Conservation (phyloP, 2,113 vertebrate species). For the mouse (Mus musculus) region GRCm39 chr10:93418501-93419000, state of each 20-base stretch:
- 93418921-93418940: constrained; percentile 36
- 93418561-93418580: neutral
- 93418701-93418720: constrained; percentile 21
- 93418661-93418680: neutral
- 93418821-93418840: constrained; percentile 16
- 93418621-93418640: neutral
- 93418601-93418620: constrained; percentile 20
- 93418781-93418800: constrained; percentile 26
- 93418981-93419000: neutral
- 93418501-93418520: neutral
- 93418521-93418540: neutral
- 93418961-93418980: constrained; percentile 32
- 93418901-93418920: constrained; percentile 40
- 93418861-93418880: constrained; percentile 1
- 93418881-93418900: constrained; percentile 22
- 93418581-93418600: constrained; percentile 32
- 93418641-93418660: neutral
- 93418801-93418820: constrained; percentile 21
- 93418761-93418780: neutral
- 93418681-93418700: constrained; percentile 18
- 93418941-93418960: constrained; percentile 43
- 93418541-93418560: constrained; percentile 24
- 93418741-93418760: constrained; percentile 9
- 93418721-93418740: neutral
- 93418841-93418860: constrained; percentile 4